Percentiles rank a stretch among this genome's conserved stretches.
Evolutionary conservation across 2,888 invertebrate species (phyloP).

Genomic region (Laothoe populi): DNA sequence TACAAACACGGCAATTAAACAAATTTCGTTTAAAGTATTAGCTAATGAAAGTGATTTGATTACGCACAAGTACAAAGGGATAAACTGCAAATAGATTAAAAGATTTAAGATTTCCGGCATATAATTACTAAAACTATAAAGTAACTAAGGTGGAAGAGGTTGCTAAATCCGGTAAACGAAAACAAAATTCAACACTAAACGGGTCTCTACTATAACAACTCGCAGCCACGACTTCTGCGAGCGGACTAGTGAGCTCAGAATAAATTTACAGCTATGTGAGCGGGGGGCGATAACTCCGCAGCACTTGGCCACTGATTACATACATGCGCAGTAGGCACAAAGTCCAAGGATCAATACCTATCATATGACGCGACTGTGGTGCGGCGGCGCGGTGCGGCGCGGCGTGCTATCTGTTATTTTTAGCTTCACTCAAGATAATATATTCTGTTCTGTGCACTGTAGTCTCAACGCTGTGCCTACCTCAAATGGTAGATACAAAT

Average conservation of each 20-base stretch:
- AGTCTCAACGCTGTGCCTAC: background rate
- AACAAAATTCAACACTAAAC: background rate
- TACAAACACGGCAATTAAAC: too few relatives aligned
- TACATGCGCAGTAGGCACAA: conserved; percentile 28
- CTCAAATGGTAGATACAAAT: background rate
- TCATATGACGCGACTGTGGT: too few relatives aligned
- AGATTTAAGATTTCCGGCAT: background rate
- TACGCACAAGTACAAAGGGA: too few relatives aligned
- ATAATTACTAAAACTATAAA: background rate
- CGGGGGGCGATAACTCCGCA: background rate
- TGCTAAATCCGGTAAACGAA: background rate
- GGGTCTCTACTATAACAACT: background rate
- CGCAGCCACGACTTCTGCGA: conserved; percentile 8
- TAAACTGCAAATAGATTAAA: too few relatives aligned
- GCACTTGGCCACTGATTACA: background rate
- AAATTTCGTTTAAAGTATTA: too few relatives aligned
- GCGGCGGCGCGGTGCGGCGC: too few relatives aligned
- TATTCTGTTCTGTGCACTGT: too few relatives aligned
- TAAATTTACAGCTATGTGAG: background rate
- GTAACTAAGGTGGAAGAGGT: background rate
- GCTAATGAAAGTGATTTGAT: too few relatives aligned
- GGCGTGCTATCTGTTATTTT: background rate
- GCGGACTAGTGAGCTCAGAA: background rate
- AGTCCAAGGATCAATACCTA: conserved; percentile 33
- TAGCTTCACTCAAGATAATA: conserved; percentile 10